Percentiles rank a stretch among this genome's conserved stretches.
These are phyloP conservation scores for Catalaphyllia jardinei DNA, from an alignment of 64 coral and sea anemone genomes.

Conservation along the genomic window DNA sequence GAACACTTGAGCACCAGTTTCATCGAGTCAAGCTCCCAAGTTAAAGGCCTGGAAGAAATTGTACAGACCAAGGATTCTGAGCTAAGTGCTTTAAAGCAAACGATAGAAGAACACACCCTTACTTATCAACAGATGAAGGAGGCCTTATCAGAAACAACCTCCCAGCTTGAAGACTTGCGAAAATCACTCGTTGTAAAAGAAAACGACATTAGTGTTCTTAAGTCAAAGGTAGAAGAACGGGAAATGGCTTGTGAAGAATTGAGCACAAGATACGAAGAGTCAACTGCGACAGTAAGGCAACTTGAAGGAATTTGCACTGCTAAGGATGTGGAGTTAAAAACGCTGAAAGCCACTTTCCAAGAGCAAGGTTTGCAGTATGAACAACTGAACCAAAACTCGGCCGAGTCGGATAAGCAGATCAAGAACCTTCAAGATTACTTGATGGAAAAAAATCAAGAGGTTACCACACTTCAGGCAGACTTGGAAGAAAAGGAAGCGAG, in stretches of 20 bases:
- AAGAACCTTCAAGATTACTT: constrained; percentile 26
- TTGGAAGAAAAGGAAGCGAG: constrained; percentile 39
- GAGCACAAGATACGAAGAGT: background rate
- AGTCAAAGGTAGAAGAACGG: constrained; percentile 51
- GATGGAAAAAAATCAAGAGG: constrained; percentile 47
- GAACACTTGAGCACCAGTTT: constrained; percentile 27
- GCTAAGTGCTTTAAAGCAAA: constrained; percentile 2
- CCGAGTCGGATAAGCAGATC: constrained; percentile 47
- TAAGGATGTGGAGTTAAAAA: constrained; percentile 56
- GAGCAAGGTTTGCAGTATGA: constrained; percentile 44
- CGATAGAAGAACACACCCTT: background rate
- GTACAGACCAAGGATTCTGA: constrained; percentile 26
- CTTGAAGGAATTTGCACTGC: constrained; percentile 43
- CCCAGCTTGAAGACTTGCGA: background rate
- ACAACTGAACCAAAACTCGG: constrained; percentile 39
- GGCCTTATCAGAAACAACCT: background rate
- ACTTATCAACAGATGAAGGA: background rate
- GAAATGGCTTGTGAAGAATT: background rate
- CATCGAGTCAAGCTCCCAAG: constrained; percentile 22
- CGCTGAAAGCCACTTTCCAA: constrained; percentile 22
- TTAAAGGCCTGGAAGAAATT: constrained; percentile 38
- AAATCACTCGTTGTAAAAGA: constrained; percentile 45
- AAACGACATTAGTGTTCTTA: constrained; percentile 48
- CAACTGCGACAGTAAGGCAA: constrained; percentile 10
- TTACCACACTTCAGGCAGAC: constrained; percentile 34